Conservation (phyloP, 2,888 invertebrate species). For the Hypena proboscidalis region DNA sequence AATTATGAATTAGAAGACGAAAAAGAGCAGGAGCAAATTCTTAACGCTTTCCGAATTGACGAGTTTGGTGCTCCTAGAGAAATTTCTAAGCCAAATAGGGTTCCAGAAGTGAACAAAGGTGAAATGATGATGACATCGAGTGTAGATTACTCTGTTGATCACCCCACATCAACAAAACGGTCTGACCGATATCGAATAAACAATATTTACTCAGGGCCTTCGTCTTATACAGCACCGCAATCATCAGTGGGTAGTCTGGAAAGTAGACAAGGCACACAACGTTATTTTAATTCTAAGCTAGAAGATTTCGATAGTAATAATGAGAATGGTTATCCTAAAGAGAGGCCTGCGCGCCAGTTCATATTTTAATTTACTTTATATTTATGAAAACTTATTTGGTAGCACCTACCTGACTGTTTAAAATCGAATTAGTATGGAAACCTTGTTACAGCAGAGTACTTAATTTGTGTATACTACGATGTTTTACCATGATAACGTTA, state of each 20-base stretch:
- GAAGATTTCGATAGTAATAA: slow-evolving; percentile 65
- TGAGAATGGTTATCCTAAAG: slow-evolving; percentile 62
- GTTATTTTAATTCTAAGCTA: slow-evolving; percentile 59
- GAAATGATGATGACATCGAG: slow-evolving; percentile 51
- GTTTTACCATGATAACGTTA: too few relatives aligned
- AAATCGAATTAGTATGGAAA: too few relatives aligned
- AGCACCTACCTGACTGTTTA: too few relatives aligned
- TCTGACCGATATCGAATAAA: slow-evolving; percentile 47
- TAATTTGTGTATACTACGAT: too few relatives aligned
- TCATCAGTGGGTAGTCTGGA: slow-evolving; percentile 68
- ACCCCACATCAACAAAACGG: slow-evolving; percentile 52
- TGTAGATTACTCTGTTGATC: slow-evolving; percentile 61
- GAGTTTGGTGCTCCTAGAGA: slow-evolving; percentile 63
- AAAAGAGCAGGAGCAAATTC: slow-evolving; percentile 65
- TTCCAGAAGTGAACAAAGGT: slow-evolving; percentile 44
- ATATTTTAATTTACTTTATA: slow-evolving; percentile 38
- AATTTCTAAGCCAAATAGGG: slow-evolving; percentile 34
- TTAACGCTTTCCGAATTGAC: slow-evolving; percentile 66
- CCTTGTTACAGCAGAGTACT: too few relatives aligned
- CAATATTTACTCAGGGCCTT: slow-evolving; percentile 68
- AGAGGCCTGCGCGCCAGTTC: slow-evolving; percentile 61
- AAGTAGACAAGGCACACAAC: slow-evolving; percentile 45
- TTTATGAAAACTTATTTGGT: too few relatives aligned
- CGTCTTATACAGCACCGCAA: slow-evolving; percentile 77
- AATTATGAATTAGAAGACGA: slow-evolving; percentile 69